phyloP scores from a whole-genome alignment of 2,888 invertebrate species.

The Cerastoderma edule region DNA sequence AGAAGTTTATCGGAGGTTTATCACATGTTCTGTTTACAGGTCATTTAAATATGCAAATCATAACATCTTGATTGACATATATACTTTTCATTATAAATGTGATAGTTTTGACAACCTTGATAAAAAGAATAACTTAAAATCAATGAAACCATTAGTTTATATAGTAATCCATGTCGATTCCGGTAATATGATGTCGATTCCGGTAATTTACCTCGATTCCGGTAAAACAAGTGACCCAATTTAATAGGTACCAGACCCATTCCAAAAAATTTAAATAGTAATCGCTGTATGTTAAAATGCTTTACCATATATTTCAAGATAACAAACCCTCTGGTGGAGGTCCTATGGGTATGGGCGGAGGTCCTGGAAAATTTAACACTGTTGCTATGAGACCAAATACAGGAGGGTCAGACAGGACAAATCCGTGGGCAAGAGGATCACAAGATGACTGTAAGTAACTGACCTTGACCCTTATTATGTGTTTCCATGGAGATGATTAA shows the following conservation, averaged over 20 bases:
- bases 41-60: no score
- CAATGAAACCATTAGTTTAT: neutral
- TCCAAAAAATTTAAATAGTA: neutral
- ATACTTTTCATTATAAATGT: no score
- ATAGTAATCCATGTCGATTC: neutral
- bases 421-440: constrained; percentile 64
- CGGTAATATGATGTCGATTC: neutral
- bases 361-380: constrained; percentile 65
- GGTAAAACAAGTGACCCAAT: neutral
- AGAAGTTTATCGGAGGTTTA: no score
- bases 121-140: no score
- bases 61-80: no score
- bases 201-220: neutral
- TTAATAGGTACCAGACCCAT: neutral
- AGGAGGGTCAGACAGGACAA: constrained; percentile 43
- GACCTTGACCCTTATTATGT: no score
- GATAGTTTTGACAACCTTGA: no score
- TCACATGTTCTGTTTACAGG: no score
- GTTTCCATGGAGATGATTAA: no score
- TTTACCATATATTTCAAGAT: neutral
- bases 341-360: constrained; percentile 38
- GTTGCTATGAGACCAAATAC: constrained; percentile 61
- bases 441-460: constrained; percentile 66
- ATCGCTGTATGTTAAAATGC: neutral
- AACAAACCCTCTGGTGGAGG: constrained; percentile 10